A percentile compares a stretch with the other conserved stretches of the same genome.
These are phyloP conservation scores for Drosophila azteca DNA, from an alignment of 1,140 invertebrate species.

Conservation along the genomic window DNA sequence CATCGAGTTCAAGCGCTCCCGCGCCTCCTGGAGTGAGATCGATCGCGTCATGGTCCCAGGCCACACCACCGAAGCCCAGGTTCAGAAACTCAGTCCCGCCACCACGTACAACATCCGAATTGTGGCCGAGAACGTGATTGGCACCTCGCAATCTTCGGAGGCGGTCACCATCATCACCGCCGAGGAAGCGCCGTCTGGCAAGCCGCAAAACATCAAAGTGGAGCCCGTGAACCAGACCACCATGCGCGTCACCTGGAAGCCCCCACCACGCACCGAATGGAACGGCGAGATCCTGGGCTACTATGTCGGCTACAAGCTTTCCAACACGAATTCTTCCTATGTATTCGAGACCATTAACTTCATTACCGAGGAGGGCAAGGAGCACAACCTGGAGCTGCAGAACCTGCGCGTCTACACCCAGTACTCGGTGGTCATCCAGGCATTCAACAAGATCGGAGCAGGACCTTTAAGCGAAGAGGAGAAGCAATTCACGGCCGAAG, in stretches of 20 bases:
- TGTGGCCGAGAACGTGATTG: slow-evolving; percentile 97
- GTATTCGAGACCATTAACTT: slow-evolving; percentile 97
- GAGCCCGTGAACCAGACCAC: slow-evolving; percentile 96
- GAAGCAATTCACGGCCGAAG: slow-evolving; percentile 95
- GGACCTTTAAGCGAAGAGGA: slow-evolving; percentile 95
- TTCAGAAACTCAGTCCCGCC: slow-evolving; percentile 94
- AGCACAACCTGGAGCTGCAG: slow-evolving; percentile 92
- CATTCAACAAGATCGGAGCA: slow-evolving; percentile 96
- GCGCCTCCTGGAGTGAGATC: slow-evolving; percentile 93
- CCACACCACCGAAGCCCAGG: slow-evolving; percentile 93
- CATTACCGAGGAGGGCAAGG: slow-evolving; percentile 94
- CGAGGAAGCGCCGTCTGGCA: slow-evolving; percentile 95
- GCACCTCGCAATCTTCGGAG: slow-evolving; percentile 94
- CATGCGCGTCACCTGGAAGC: slow-evolving; percentile 96
- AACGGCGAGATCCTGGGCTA: slow-evolving; percentile 96
- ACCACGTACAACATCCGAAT: slow-evolving; percentile 96
- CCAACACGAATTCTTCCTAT: slow-evolving; percentile 94
- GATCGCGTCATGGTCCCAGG: slow-evolving; percentile 93
- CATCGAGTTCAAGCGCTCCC: slow-evolving; percentile 96
- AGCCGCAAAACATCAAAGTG: slow-evolving; percentile 92
- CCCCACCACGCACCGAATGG: slow-evolving; percentile 94
- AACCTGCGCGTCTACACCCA: slow-evolving; percentile 96
- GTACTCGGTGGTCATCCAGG: slow-evolving; percentile 97
- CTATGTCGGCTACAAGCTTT: slow-evolving; percentile 93
- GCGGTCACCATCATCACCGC: slow-evolving; percentile 96